Conservation (phyloP, 2,888 invertebrate species). For the Macroteleia sp. region DNA sequence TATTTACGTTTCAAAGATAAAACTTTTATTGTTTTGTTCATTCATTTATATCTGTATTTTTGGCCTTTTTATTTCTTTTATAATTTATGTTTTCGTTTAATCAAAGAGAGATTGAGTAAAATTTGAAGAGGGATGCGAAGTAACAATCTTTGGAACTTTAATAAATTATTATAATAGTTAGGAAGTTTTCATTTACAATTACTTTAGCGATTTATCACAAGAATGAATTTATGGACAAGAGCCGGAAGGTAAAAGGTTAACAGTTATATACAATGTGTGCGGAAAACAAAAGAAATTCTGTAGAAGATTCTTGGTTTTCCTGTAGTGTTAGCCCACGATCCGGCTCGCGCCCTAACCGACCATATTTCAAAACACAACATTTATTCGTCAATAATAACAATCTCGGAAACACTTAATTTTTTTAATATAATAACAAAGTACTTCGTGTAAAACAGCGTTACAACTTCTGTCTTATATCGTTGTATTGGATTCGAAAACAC, state of each 20-base stretch:
- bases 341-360: slow-evolving; percentile 6
- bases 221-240: slow-evolving; percentile 14
- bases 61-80: neutral
- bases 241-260: neutral
- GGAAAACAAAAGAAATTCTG: neutral
- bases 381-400: slow-evolving; percentile 30
- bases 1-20: slow-evolving; percentile 46
- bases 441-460: slow-evolving; percentile 1
- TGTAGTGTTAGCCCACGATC: neutral
- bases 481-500: slow-evolving; percentile 32
- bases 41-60: neutral
- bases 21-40: slow-evolving; percentile 3
- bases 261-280: slow-evolving; percentile 12
- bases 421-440: slow-evolving; percentile 22
- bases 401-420: slow-evolving; percentile 9
- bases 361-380: slow-evolving; percentile 17
- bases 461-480: slow-evolving; percentile 30
- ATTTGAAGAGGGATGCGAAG: slow-evolving; percentile 44
- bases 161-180: slow-evolving; percentile 56
- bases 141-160: slow-evolving; percentile 45
- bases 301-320: neutral
- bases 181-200: slow-evolving; percentile 43
- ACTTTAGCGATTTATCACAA: slow-evolving; percentile 52
- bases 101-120: slow-evolving; percentile 42
- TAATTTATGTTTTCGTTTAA: slow-evolving; percentile 28